These are phyloP conservation scores for Neoseiulus cucumeris DNA, from an alignment of 1,140 invertebrate genomes.

Conservation along the genomic window DNA sequence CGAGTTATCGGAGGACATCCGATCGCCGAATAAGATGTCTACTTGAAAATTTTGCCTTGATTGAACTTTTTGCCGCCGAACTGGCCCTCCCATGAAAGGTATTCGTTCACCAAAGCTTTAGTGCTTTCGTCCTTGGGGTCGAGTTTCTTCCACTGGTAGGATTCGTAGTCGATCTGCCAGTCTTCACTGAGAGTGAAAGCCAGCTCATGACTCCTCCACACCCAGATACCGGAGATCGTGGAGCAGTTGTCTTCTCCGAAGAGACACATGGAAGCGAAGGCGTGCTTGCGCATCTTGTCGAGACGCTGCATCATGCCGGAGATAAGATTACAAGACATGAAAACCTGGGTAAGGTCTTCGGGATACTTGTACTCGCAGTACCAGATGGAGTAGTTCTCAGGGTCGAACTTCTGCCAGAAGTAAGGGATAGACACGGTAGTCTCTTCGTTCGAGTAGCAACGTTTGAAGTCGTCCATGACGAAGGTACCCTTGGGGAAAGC, in stretches of 20 bases:
- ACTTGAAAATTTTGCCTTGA: constrained; percentile 99
- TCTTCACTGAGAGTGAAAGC: constrained; percentile 69
- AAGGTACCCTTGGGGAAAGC: constrained; percentile 50
- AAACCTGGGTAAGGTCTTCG: constrained; percentile 70
- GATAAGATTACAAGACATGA: constrained; percentile 91
- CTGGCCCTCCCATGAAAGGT: constrained; percentile 81
- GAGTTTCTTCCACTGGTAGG: constrained; percentile 87
- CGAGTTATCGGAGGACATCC: no score
- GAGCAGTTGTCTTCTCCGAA: constrained; percentile 84
- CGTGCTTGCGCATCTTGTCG: constrained; percentile 90
- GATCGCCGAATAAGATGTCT: constrained; percentile 27
- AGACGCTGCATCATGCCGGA: constrained; percentile 90
- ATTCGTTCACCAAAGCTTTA: constrained; percentile 73
- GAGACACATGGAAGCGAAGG: constrained; percentile 77
- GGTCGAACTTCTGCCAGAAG: constrained; percentile 96
- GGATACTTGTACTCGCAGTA: constrained; percentile 89
- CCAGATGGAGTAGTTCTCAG: constrained; percentile 94
- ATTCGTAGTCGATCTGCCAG: constrained; percentile 93
- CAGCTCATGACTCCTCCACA: constrained; percentile 85
- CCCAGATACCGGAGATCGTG: constrained; percentile 84
- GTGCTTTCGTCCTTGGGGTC: constrained; percentile 58
- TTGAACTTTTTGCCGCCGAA: constrained; percentile 79
- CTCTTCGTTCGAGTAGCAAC: constrained; percentile 90
- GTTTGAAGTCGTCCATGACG: constrained; percentile 91
- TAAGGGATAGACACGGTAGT: constrained; percentile 80